These are phyloP conservation scores for Craseonycteris thonglongyai DNA, from an alignment of 2,113 vertebrate species.

Conservation along the genomic window DNA sequence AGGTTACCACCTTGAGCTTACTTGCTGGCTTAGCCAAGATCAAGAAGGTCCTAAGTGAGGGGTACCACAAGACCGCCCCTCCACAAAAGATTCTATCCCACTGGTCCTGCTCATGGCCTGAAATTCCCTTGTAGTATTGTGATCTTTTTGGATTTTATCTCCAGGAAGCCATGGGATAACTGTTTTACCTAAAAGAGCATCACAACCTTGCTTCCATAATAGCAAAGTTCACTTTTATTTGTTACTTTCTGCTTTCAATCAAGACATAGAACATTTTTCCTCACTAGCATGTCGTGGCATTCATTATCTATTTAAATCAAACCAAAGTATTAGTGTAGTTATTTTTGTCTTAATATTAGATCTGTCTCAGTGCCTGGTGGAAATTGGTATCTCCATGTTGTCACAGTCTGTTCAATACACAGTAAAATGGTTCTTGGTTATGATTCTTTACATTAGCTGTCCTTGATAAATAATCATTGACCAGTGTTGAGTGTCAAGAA, in stretches of 20 bases:
- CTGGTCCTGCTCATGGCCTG: not conserved
- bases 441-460: not conserved
- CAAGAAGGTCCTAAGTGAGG: accelerated
- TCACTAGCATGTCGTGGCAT: not conserved
- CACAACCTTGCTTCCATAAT: not conserved
- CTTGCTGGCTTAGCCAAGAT: not conserved
- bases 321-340: not conserved
- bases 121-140: not conserved
- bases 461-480: not conserved
- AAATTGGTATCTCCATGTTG: not conserved
- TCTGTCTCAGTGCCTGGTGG: not conserved
- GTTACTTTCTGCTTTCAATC: not conserved
- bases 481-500: not conserved
- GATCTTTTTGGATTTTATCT: not conserved
- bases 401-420: not conserved
- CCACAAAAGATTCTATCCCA: not conserved
- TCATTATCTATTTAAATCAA: not conserved
- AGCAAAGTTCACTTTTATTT: not conserved
- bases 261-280: not conserved
- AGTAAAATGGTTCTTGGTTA: not conserved
- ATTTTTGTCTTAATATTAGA: not conserved
- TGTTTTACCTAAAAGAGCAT: not conserved
- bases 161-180: not conserved
- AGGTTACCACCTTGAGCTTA: not conserved
- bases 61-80: accelerated